phyloP scores from a whole-genome alignment of 2,888 invertebrate species.

The Sinohyriopsis cumingii region DNA sequence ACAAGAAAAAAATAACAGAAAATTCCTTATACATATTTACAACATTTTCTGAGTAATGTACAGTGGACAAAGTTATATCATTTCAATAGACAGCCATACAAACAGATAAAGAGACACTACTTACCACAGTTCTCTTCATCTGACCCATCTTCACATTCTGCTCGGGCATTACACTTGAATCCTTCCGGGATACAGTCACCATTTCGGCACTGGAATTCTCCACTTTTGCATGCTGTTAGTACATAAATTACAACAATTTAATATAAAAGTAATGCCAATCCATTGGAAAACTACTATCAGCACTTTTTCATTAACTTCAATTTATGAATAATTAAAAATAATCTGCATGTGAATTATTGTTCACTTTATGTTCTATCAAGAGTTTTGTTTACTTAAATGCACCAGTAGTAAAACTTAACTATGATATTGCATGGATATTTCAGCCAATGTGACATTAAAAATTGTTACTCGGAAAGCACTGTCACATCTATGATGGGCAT shows the following conservation, averaged over 20 bases:
- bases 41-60: not conserved
- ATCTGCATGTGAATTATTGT: no score
- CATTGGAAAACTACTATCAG: not conserved
- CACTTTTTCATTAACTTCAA: not conserved
- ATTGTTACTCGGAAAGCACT: no score
- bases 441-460: no score
- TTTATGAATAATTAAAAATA: no score
- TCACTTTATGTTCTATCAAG: no score
- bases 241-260: not conserved
- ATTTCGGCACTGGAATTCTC: conserved; percentile 78
- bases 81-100: no score
- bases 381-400: no score
- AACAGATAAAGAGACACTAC: conserved; percentile 20
- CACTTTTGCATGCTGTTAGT: conserved; percentile 73
- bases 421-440: no score
- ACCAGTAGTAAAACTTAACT: no score
- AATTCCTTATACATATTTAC: not conserved
- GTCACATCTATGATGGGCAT: no score
- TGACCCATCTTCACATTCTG: conserved; percentile 83
- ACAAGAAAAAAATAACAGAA: not conserved
- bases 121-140: conserved; percentile 82
- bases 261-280: not conserved
- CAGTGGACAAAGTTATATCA: no score
- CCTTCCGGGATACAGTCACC: conserved; percentile 82
- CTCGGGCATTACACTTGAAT: conserved; percentile 81